Evolutionary conservation across 1,140 invertebrate species (phyloP).

Genomic region (Rhizoglyphus robini): DNA sequence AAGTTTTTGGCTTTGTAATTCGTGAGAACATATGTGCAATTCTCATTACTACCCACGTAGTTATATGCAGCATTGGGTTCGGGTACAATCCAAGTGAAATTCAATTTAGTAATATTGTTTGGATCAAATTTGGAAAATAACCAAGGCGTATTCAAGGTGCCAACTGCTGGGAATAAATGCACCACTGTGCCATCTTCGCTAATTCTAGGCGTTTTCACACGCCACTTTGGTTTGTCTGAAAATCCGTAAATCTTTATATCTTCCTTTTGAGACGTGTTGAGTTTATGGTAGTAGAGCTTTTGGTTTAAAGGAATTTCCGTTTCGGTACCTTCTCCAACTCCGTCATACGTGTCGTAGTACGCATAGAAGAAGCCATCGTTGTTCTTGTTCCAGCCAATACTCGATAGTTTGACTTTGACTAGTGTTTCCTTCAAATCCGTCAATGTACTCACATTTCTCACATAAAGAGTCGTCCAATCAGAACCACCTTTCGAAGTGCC

Average conservation of each 20-base stretch:
- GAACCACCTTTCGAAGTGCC: constrained; percentile 79
- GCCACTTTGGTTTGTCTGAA: constrained; percentile 73
- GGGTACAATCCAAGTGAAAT: too few relatives aligned
- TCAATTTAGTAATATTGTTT: constrained; percentile 33
- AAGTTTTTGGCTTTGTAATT: constrained; percentile 91
- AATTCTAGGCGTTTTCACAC: background rate
- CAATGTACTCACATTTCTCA: constrained; percentile 37
- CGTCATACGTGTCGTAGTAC: constrained; percentile 59
- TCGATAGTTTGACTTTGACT: constrained; percentile 79
- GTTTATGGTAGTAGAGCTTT: constrained; percentile 78
- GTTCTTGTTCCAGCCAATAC: constrained; percentile 85
- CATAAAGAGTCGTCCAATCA: constrained; percentile 78
- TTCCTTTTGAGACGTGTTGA: constrained; percentile 70
- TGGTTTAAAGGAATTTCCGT: constrained; percentile 72
- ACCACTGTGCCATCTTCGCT: constrained; percentile 81
- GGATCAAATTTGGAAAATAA: constrained; percentile 52
- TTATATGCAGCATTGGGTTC: constrained; percentile 89
- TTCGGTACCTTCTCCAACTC: constrained; percentile 73
- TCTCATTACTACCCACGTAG: constrained; percentile 79
- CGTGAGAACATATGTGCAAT: constrained; percentile 70
- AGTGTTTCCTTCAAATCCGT: constrained; percentile 76
- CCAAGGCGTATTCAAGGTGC: constrained; percentile 73
- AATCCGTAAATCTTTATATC: constrained; percentile 83
- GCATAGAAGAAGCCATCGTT: constrained; percentile 83
- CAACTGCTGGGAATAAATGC: constrained; percentile 58